Evolutionary conservation across 2,888 invertebrate genomes (phyloP).

Genomic region (Malthinus seriepunctatus): DNA sequence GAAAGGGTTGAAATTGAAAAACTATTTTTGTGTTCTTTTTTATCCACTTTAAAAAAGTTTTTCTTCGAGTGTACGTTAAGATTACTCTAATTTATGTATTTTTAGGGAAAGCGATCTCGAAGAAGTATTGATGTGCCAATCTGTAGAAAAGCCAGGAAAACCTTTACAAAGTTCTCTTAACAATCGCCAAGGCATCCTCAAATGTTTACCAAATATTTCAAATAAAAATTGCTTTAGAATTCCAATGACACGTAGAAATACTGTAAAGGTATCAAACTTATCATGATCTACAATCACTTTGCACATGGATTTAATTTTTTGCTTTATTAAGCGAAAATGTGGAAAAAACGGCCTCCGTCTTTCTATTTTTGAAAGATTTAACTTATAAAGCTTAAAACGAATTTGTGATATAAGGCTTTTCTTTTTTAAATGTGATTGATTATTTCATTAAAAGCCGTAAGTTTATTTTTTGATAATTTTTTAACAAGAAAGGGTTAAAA

Average conservation of each 20-base stretch:
- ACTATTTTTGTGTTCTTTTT: too few relatives aligned
- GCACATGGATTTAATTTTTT: too few relatives aligned
- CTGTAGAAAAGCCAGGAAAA: conserved; percentile 38
- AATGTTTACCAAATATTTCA: conserved; percentile 47
- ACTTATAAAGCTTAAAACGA: not conserved
- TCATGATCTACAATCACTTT: not conserved
- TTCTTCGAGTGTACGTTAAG: too few relatives aligned
- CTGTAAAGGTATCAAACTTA: conserved; percentile 30
- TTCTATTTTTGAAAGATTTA: too few relatives aligned
- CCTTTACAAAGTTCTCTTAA: conserved; percentile 29
- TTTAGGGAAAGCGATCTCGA: conserved; percentile 73
- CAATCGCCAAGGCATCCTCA: conserved; percentile 48
- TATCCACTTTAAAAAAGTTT: too few relatives aligned
- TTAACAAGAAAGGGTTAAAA: too few relatives aligned
- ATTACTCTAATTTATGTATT: conserved; percentile 15
- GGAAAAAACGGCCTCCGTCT: too few relatives aligned
- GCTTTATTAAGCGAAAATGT: too few relatives aligned
- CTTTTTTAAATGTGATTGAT: too few relatives aligned
- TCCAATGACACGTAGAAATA: conserved; percentile 27
- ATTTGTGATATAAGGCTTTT: not conserved
- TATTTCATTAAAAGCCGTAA: too few relatives aligned
- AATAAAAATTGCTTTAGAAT: conserved; percentile 32
- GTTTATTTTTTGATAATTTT: too few relatives aligned
- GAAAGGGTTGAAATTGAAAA: too few relatives aligned
- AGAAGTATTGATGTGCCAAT: conserved; percentile 64